A percentile compares a stretch with the other conserved stretches of the same genome.
These are phyloP conservation scores for Lordiphosa collinella DNA, from an alignment of 1,140 invertebrate genomes.

Conservation along the genomic window DNA sequence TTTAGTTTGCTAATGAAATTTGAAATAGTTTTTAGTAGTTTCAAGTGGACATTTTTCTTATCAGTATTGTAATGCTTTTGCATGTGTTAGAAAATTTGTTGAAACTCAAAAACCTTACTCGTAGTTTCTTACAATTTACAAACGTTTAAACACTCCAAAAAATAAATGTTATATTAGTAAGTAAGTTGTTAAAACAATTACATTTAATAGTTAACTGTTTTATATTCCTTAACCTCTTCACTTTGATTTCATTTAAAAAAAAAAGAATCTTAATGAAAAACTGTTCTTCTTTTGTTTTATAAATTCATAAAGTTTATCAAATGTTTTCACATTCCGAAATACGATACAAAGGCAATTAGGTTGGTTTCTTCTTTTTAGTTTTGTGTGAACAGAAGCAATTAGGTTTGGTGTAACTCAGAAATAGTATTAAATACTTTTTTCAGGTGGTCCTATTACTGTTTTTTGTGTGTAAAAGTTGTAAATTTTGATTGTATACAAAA, in stretches of 20 bases:
- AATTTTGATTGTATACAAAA: slow-evolving; percentile 48
- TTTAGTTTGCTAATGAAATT: slow-evolving; percentile 60
- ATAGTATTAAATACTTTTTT: slow-evolving; percentile 62
- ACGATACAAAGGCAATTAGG: slow-evolving; percentile 75
- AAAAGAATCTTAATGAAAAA: slow-evolving; percentile 62
- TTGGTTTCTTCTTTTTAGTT: slow-evolving; percentile 31
- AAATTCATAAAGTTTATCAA: slow-evolving; percentile 69
- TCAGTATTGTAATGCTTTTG: slow-evolving; percentile 41
- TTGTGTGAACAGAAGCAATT: slow-evolving; percentile 29
- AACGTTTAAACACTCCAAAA: slow-evolving; percentile 77
- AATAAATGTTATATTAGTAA: slow-evolving; percentile 74
- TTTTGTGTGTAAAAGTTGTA: slow-evolving; percentile 34
- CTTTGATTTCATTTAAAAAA: slow-evolving; percentile 72
- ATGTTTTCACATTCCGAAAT: slow-evolving; percentile 66
- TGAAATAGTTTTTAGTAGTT: slow-evolving; percentile 52
- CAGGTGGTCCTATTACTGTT: slow-evolving; percentile 58
- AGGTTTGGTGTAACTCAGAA: slow-evolving; percentile 34
- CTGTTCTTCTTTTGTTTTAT: slow-evolving; percentile 24
- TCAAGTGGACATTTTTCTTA: slow-evolving; percentile 62
- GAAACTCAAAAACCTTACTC: neutral
- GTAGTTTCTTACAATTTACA: slow-evolving; percentile 54
- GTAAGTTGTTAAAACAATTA: slow-evolving; percentile 59
- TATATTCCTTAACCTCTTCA: slow-evolving; percentile 37
- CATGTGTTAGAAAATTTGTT: slow-evolving; percentile 37
- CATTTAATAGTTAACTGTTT: slow-evolving; percentile 78